phyloP scores from a whole-genome alignment of 2,797 vertebrate species.

The Sebastes diaconus region DNA sequence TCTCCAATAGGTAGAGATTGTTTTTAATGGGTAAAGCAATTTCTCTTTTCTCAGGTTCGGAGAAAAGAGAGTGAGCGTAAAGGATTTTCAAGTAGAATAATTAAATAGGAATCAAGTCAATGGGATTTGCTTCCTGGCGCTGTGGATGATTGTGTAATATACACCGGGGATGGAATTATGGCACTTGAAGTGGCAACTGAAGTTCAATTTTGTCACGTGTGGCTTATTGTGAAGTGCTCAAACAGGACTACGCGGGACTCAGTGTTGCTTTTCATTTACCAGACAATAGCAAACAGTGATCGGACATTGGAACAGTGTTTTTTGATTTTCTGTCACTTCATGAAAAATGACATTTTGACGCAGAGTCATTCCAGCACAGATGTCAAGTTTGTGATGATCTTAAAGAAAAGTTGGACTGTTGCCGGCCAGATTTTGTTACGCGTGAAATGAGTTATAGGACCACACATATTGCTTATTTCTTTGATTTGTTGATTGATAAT shows the following conservation, averaged over 20 bases:
- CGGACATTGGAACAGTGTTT: background rate
- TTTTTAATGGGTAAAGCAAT: conserved; percentile 35
- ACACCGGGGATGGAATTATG: conserved; percentile 57
- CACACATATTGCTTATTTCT: background rate
- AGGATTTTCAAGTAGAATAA: conserved; percentile 67
- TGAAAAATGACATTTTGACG: background rate
- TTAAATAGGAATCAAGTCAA: conserved; percentile 71
- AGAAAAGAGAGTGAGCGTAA: conserved; percentile 32
- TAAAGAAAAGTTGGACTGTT: background rate
- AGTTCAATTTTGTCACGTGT: conserved; percentile 64
- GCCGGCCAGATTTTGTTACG: background rate
- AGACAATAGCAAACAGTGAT: background rate
- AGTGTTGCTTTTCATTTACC: background rate
- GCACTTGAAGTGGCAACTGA: conserved; percentile 52
- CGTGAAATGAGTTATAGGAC: background rate
- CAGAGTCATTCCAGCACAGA: background rate
- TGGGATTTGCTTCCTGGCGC: conserved; percentile 64
- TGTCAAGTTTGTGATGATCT: background rate
- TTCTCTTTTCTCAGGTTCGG: conserved; percentile 35
- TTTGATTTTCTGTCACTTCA: background rate
- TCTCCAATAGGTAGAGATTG: conserved; percentile 39
- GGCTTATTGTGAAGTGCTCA: conserved; percentile 50
- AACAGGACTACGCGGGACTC: conserved; percentile 1
- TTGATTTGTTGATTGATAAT: background rate
- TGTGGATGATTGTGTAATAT: conserved; percentile 57